A percentile compares a stretch with the other conserved stretches of the same genome.
phyloP scores from a whole-genome alignment of 2,888 invertebrate species.

The Exocentrus adspersus region DNA sequence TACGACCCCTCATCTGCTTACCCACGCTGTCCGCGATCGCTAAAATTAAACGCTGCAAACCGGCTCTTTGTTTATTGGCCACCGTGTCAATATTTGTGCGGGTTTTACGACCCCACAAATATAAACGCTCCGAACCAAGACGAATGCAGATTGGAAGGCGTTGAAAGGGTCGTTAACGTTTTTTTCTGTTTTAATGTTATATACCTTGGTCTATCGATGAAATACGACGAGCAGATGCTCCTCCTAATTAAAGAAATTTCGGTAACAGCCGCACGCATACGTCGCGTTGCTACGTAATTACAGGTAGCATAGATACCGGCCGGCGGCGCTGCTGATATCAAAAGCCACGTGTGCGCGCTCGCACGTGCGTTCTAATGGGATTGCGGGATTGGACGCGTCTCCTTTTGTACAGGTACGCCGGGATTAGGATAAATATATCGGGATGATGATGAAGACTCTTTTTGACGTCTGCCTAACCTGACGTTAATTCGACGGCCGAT shows the following conservation, averaged over 20 bases:
- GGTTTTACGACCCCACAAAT: slow-evolving; percentile 22
- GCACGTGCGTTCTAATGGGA: slow-evolving; percentile 17
- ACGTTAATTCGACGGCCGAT: not conserved
- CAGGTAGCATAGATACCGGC: slow-evolving; percentile 19
- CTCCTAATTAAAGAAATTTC: not conserved
- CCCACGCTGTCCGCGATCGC: not conserved
- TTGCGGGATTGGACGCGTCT: slow-evolving; percentile 9
- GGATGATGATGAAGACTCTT: not conserved
- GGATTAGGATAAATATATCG: not conserved
- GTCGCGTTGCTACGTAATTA: not conserved
- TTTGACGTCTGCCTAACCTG: not conserved
- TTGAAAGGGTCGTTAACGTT: slow-evolving; percentile 8
- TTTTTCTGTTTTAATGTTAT: too few species aligned
- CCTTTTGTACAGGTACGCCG: not conserved
- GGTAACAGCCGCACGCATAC: not conserved
- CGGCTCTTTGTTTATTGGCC: slow-evolving; percentile 48
- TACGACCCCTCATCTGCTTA: not conserved
- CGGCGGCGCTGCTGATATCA: not conserved
- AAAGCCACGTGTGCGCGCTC: slow-evolving; percentile 15
- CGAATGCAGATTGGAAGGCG: slow-evolving; percentile 13
- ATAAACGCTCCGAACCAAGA: slow-evolving; percentile 5
- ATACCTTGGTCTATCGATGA: not conserved
- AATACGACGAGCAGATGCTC: not conserved
- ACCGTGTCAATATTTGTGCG: slow-evolving; percentile 49
- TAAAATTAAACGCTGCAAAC: slow-evolving; percentile 1